A percentile compares a stretch with the other conserved stretches of the same genome.
These are phyloP conservation scores for Neomonachus schauinslandi DNA, from an alignment of 2,113 vertebrate genomes.

Conservation along the genomic window DNA sequence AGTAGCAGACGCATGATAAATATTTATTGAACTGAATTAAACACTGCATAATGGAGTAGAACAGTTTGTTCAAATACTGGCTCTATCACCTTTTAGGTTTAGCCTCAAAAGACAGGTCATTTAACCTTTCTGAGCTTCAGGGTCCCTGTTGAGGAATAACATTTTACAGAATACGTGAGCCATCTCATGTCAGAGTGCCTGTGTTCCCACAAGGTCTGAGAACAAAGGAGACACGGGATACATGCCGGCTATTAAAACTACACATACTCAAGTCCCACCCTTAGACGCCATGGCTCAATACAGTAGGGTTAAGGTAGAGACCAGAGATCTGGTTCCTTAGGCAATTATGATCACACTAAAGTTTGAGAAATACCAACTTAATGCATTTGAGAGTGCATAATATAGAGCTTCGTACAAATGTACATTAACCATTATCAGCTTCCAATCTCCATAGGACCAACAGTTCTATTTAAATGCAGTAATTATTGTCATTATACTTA, in stretches of 20 bases:
- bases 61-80: not conserved
- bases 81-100: not conserved
- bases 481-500: conserved; percentile 81
- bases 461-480: not conserved
- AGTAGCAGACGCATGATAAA: not conserved
- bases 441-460: not conserved
- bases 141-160: not conserved
- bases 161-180: not conserved
- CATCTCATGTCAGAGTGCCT: not conserved
- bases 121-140: not conserved
- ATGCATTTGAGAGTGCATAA: not conserved
- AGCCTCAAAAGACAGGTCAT: not conserved
- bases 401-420: not conserved
- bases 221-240: not conserved
- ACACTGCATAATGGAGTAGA: not conserved
- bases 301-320: not conserved
- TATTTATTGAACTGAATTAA: not conserved
- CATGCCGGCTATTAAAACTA: not conserved
- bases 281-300: not conserved
- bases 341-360: not conserved
- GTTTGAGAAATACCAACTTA: not conserved
- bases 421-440: not conserved
- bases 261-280: not conserved
- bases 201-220: not conserved
- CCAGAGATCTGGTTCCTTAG: not conserved